Evolutionary conservation across 2,797 vertebrate species (phyloP).

Genomic region (Champsocephalus gunnari): DNA sequence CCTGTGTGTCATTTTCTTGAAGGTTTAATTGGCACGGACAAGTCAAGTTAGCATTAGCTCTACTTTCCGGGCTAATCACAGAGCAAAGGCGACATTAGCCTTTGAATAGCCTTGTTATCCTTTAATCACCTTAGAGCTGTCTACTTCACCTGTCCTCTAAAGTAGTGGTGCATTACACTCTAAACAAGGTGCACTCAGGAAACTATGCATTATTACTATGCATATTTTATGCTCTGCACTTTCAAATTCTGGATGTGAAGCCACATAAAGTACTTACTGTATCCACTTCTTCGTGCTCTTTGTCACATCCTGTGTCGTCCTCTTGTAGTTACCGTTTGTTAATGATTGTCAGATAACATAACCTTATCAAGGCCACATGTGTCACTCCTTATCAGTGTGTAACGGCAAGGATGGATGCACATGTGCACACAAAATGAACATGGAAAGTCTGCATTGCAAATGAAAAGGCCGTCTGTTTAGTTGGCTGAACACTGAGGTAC

Average conservation of each 20-base stretch:
- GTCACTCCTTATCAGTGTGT: conserved; percentile 64
- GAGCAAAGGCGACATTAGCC: conserved; percentile 53
- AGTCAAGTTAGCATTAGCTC: conserved; percentile 30
- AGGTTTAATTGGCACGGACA: background rate
- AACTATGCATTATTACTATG: background rate
- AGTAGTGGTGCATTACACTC: conserved; percentile 11
- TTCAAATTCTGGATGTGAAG: background rate
- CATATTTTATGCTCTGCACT: conserved; percentile 45
- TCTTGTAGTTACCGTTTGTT: conserved; percentile 39
- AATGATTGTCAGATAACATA: conserved; percentile 67
- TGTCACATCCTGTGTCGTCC: conserved; percentile 4
- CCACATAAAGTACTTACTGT: background rate
- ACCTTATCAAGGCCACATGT: conserved; percentile 72
- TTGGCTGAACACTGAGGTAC: conserved; percentile 12
- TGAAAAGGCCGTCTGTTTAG: conserved; percentile 10
- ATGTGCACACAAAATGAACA: conserved; percentile 46
- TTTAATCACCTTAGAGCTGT: conserved; percentile 57
- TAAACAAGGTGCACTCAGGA: conserved; percentile 11
- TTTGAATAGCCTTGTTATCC: conserved; percentile 34
- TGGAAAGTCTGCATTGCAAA: conserved; percentile 25
- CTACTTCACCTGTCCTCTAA: conserved; percentile 17
- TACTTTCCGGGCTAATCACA: conserved; percentile 44
- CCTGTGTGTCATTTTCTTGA: rapidly evolving
- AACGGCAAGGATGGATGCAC: conserved; percentile 52
- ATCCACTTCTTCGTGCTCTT: background rate